A percentile compares a stretch with the other conserved stretches of the same genome.
Conservation (phyloP, 35 echinoderm and acorn worm species). For the Ophiothrix spiculata region DNA sequence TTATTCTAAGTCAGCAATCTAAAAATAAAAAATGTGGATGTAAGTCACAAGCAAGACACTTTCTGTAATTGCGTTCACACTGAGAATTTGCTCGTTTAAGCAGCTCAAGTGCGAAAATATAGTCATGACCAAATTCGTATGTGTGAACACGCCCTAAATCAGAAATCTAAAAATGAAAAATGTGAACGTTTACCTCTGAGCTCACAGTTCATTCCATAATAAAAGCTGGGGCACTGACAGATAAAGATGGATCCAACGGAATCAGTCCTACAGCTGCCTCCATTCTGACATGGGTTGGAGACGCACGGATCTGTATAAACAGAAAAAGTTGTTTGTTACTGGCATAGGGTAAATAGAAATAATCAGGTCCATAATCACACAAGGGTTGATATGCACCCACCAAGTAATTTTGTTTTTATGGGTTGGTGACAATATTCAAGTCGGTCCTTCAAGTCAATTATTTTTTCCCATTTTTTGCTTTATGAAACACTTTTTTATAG, state of each 20-base stretch:
- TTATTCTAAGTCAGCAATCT: no score
- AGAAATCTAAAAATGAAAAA: not conserved
- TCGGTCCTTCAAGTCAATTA: no score
- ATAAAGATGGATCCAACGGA: not conserved
- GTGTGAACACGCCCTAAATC: no score
- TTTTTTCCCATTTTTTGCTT: no score
- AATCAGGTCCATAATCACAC: not conserved
- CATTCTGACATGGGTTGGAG: constrained; percentile 32
- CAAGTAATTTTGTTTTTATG: not conserved
- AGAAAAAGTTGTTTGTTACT: not conserved
- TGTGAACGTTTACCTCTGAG: constrained; percentile 17
- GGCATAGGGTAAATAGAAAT: not conserved
- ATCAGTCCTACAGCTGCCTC: constrained; percentile 23
- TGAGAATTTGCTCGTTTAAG: no score
- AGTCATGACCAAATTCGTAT: no score
- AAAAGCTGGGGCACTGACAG: constrained; percentile 12
- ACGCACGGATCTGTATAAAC: constrained; percentile 10
- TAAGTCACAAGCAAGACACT: no score
- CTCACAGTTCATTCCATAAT: constrained; percentile 20
- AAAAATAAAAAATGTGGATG: no score
- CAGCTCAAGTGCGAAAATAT: no score
- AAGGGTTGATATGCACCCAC: not conserved
- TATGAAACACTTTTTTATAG: no score
- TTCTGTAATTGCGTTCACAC: no score
- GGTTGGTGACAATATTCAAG: not conserved